Conservation (phyloP, 2,888 invertebrate genomes). For the Patella ulyssiponensis region DNA sequence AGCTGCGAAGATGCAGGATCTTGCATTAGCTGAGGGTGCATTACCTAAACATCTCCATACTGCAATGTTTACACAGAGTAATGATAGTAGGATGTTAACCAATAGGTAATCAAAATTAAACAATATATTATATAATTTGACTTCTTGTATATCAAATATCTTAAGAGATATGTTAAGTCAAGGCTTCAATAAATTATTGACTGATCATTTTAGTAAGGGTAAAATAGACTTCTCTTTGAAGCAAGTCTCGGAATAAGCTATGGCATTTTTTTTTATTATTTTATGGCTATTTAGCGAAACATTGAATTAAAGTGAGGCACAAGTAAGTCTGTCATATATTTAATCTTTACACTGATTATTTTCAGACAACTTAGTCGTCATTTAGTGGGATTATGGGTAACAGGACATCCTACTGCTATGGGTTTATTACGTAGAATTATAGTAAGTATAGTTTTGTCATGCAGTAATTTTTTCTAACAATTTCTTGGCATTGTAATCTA, state of each 20-base stretch:
- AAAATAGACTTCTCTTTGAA: too few relatives aligned
- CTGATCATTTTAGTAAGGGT: too few relatives aligned
- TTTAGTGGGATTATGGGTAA: constrained; percentile 95
- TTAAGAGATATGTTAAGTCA: too few relatives aligned
- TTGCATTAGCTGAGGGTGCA: constrained; percentile 97
- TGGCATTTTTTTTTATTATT: too few relatives aligned
- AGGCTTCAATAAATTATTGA: too few relatives aligned
- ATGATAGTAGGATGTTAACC: constrained; percentile 86
- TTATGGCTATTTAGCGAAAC: too few relatives aligned
- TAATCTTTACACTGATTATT: background rate
- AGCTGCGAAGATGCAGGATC: constrained; percentile 93
- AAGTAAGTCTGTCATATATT: too few relatives aligned
- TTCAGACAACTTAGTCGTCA: constrained; percentile 88
- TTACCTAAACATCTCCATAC: constrained; percentile 91
- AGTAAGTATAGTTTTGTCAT: constrained; percentile 75
- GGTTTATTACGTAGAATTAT: constrained; percentile 88
- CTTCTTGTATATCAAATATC: too few relatives aligned
- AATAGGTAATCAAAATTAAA: constrained; percentile 73
- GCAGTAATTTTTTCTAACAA: background rate
- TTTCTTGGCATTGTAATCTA: too few relatives aligned
- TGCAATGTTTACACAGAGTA: constrained; percentile 86
- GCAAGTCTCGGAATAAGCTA: too few relatives aligned
- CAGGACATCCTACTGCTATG: constrained; percentile 92
- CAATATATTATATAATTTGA: background rate
- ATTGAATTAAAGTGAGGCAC: too few relatives aligned